Evolutionary conservation across 2,113 vertebrate species (phyloP).

Genomic region (Turnix velox): DNA sequence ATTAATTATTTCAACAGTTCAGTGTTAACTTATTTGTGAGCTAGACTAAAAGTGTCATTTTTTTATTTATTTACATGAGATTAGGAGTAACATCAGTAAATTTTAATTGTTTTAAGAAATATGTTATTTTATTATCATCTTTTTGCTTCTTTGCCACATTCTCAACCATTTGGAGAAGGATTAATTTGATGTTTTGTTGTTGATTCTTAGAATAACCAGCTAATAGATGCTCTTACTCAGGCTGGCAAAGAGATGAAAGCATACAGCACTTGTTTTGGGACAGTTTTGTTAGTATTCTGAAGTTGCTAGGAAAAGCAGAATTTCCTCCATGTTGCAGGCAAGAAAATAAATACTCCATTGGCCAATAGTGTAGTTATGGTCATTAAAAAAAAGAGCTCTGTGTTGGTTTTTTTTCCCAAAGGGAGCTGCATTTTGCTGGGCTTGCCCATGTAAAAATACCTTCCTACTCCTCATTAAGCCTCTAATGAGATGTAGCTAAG

Average conservation of each 20-base stretch:
- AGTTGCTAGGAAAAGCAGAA: not conserved
- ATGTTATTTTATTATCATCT: not conserved
- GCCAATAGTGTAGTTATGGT: not conserved
- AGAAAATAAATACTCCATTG: not conserved
- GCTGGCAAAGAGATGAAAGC: not conserved
- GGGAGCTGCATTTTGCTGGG: not conserved
- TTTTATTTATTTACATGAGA: not conserved
- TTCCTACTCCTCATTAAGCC: not conserved
- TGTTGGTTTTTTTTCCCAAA: not conserved
- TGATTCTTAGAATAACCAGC: not conserved
- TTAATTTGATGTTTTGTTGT: not conserved
- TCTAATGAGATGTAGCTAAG: not conserved
- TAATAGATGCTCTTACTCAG: not conserved
- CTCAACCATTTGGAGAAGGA: not conserved
- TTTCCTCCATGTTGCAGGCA: not conserved
- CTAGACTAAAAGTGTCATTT: not conserved
- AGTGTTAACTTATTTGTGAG: not conserved
- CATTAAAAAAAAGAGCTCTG: not conserved
- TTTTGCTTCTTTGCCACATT: not conserved
- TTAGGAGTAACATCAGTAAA: not conserved
- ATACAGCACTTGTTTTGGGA: not conserved
- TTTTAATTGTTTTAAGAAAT: not conserved
- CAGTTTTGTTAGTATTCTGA: not conserved
- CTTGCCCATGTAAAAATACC: not conserved
- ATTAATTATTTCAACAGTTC: not conserved